phyloP scores from a whole-genome alignment of 1,140 invertebrate genomes.

The Eupeodes corollae region DNA sequence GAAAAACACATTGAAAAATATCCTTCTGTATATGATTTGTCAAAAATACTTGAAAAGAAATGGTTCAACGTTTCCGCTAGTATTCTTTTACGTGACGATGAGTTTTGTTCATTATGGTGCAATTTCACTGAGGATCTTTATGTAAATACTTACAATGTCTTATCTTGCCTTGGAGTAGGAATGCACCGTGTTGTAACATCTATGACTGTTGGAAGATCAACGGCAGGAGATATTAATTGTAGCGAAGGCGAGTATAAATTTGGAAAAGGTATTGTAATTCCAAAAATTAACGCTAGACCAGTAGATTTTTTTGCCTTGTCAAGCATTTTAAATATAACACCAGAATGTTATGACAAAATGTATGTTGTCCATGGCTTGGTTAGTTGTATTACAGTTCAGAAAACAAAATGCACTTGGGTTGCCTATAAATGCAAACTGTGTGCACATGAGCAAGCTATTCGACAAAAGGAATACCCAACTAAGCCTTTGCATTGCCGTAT shows the following conservation, averaged over 20 bases:
- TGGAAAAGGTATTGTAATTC: too few species aligned
- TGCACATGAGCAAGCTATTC: neutral
- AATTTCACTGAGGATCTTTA: conserved; percentile 43
- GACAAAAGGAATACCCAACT: neutral
- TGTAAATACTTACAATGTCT: conserved; percentile 41
- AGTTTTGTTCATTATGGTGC: conserved; percentile 42
- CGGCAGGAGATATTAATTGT: conserved; percentile 41
- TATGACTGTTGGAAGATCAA: conserved; percentile 45
- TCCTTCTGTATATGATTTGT: conserved; percentile 33
- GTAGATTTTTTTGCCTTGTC: too few species aligned
- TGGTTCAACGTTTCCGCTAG: conserved; percentile 40
- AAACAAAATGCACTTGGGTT: conserved; percentile 28
- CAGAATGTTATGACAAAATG: conserved; percentile 46
- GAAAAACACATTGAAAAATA: conserved; percentile 31
- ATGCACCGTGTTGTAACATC: conserved; percentile 49
- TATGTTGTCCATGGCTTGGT: conserved; percentile 19
- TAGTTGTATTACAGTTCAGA: conserved; percentile 9
- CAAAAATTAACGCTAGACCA: neutral
- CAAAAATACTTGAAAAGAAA: conserved; percentile 38
- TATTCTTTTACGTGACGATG: conserved; percentile 38
- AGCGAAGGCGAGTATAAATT: too few species aligned
- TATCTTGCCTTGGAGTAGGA: conserved; percentile 49
- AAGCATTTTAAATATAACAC: too few species aligned
- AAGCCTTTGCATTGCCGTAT: conserved; percentile 4
- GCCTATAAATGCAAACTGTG: neutral